Evolutionary conservation across 1,140 invertebrate genomes (phyloP).

Genomic region (Trichoplusia ni): DNA sequence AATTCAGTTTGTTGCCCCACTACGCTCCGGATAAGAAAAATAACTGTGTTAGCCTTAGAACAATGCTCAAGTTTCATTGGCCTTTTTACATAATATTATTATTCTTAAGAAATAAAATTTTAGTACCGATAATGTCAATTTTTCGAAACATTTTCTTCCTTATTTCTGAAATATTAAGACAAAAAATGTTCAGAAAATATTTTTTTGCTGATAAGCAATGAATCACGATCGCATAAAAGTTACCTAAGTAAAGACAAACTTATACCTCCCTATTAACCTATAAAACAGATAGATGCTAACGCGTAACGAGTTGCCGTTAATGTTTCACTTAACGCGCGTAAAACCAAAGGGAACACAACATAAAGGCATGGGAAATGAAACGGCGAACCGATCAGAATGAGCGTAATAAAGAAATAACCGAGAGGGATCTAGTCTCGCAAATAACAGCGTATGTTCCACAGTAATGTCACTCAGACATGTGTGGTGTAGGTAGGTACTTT

Average conservation of each 20-base stretch:
- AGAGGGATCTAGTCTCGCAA: slow-evolving; percentile 56
- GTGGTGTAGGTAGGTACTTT: slow-evolving; percentile 2
- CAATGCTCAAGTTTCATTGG: slow-evolving; percentile 18
- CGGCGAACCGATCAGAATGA: slow-evolving; percentile 53
- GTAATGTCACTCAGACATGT: slow-evolving; percentile 2
- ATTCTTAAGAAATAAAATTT: slow-evolving; percentile 9
- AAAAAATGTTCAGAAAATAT: too few relatives aligned
- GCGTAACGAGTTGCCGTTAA: slow-evolving; percentile 4
- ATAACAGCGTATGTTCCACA: slow-evolving; percentile 58
- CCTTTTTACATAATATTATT: too few relatives aligned
- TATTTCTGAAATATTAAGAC: too few relatives aligned
- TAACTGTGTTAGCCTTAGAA: slow-evolving; percentile 32
- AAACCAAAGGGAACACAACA: slow-evolving; percentile 51
- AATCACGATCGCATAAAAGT: too few relatives aligned
- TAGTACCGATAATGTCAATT: too few relatives aligned
- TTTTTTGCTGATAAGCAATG: too few relatives aligned
- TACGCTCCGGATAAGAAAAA: slow-evolving; percentile 45
- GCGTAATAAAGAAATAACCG: slow-evolving; percentile 69
- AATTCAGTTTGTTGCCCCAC: slow-evolving; percentile 51
- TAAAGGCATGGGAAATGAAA: slow-evolving; percentile 64
- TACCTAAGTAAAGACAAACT: too few relatives aligned
- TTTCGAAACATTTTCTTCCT: too few relatives aligned
- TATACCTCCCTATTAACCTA: too few relatives aligned
- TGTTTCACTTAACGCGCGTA: slow-evolving; percentile 27
- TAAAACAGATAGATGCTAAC: slow-evolving; percentile 16